Evolutionary conservation across 2,888 invertebrate genomes (phyloP), one percentile per base, ranked within the genome.

Genomic region (Neoaliturus tenellus): DNA sequence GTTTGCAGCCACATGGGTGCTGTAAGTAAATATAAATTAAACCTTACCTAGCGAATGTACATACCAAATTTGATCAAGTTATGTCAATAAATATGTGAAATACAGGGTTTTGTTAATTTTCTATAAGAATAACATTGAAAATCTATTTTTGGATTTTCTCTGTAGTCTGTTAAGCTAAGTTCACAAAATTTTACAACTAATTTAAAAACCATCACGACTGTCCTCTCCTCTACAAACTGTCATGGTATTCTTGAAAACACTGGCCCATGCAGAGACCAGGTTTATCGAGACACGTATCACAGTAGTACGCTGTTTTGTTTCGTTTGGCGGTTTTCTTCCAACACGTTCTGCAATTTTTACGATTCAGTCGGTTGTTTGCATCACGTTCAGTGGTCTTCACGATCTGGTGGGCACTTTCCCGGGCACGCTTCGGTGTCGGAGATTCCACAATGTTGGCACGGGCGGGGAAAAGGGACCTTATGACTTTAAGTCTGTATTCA

Each of bases 161-260:
- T n/a, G n/a, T n/a, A n/a, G n/a, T n/a, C n/a, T n/a, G n/a, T n/a
- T n/a, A n/a, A n/a, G n/a, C n/a, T n/a, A n/a, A n/a, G n/a, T n/a
- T n/a, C n/a, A n/a, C n/a, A n/a, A n/a, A n/a, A n/a, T n/a, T n/a
- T n/a, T n/a, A n/a, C n/a, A n/a, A n/a, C n/a, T n/a, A n/a, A n/a
- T n/a, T n/a, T n/a, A n/a, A n/a, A n/a, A n/a, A n/a, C n/a, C n/a
- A n/a, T n/a, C n/a, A n/a, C n/a, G n/a, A n/a, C n/a, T n/a, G n/a
- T n/a, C n/a, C n/a, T n/a, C n/a, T n/a, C n/a, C n/a, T n/a, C n/a
- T n/a, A n/a, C n/a, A n/a, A n/a, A n/a, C n/a, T n/a, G 25, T 62
- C 31, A 96, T 87, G 78, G 31, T 25, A 78, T n/a, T 14, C 1
- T 12, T 78, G 10, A 48, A 78, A 78, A 31, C 78, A 78, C 51